Evolutionary conservation across 35 echinoderm and acorn worm genomes (phyloP).

Genomic region (Holothuria glaberrima): DNA sequence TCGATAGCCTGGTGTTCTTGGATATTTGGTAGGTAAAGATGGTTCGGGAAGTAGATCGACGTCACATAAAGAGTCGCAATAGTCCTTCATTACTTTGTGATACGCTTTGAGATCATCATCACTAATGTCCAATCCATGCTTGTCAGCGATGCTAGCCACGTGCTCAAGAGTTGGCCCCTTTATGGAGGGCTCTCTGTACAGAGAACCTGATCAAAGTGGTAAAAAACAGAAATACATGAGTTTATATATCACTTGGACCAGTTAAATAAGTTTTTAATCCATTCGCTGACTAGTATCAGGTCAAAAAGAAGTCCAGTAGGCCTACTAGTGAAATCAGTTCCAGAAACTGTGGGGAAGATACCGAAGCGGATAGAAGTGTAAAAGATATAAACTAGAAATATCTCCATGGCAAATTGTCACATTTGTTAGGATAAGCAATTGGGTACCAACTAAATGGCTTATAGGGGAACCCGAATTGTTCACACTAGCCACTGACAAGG

Average conservation of each 20-base stretch:
- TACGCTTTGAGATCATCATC: slow-evolving; percentile 6
- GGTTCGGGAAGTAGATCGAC: background rate
- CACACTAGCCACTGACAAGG: too few relatives aligned
- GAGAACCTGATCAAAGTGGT: background rate
- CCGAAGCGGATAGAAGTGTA: too few relatives aligned
- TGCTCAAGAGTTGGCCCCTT: background rate
- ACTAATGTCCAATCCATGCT: slow-evolving; percentile 14
- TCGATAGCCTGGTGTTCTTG: slow-evolving; percentile 57
- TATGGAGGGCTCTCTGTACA: background rate
- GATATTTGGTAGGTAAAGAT: slow-evolving; percentile 47
- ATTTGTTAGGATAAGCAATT: too few relatives aligned
- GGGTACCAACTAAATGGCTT: too few relatives aligned
- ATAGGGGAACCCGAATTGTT: too few relatives aligned
- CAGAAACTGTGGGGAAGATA: too few relatives aligned
- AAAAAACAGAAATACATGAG: background rate
- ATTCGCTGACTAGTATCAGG: too few relatives aligned
- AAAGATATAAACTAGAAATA: too few relatives aligned
- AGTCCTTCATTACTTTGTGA: background rate
- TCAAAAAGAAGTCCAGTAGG: too few relatives aligned
- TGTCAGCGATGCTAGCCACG: background rate
- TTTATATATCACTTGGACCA: background rate
- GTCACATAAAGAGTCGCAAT: background rate
- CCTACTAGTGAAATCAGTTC: too few relatives aligned
- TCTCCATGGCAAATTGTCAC: too few relatives aligned
- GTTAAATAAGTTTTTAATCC: background rate